Evolutionary conservation across 2,113 vertebrate species (phyloP).

Genomic region (Upupa epops): DNA sequence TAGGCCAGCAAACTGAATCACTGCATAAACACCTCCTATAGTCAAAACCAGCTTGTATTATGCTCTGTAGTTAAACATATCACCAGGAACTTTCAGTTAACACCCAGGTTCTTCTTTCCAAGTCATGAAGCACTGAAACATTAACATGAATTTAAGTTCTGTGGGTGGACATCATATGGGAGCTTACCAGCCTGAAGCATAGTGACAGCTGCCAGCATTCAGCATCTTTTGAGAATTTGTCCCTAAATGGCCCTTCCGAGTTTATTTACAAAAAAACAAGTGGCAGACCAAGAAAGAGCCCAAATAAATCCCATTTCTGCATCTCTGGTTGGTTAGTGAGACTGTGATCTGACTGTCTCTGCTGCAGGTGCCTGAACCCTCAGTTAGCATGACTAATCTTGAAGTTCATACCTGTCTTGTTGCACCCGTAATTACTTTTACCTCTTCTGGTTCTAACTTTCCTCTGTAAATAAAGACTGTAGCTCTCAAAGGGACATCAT

Average conservation of each 20-base stretch:
- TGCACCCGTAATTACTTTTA: background rate
- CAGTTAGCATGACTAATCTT: background rate
- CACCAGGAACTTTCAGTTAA: background rate
- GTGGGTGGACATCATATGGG: slow-evolving; percentile 17
- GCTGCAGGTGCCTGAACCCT: background rate
- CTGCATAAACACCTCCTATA: background rate
- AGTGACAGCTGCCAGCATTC: slow-evolving; percentile 12
- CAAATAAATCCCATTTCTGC: background rate
- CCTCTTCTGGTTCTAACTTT: background rate
- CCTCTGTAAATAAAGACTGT: background rate
- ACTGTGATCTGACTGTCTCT: background rate
- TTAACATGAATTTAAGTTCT: background rate
- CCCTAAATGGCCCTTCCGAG: background rate
- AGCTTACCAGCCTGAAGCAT: background rate
- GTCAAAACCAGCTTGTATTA: background rate
- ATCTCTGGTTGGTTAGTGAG: background rate
- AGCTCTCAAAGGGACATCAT: background rate
- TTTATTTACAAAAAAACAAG: background rate
- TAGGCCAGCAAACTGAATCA: background rate
- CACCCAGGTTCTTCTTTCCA: slow-evolving; percentile 3
- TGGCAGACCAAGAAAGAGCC: background rate
- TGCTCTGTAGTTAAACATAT: background rate
- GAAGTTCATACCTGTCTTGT: background rate
- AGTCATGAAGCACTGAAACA: background rate
- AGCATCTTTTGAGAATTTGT: background rate